Percentiles rank a stretch among this genome's conserved stretches.
phyloP scores from a whole-genome alignment of 2,888 invertebrate species.

The Apotomis turbidana region DNA sequence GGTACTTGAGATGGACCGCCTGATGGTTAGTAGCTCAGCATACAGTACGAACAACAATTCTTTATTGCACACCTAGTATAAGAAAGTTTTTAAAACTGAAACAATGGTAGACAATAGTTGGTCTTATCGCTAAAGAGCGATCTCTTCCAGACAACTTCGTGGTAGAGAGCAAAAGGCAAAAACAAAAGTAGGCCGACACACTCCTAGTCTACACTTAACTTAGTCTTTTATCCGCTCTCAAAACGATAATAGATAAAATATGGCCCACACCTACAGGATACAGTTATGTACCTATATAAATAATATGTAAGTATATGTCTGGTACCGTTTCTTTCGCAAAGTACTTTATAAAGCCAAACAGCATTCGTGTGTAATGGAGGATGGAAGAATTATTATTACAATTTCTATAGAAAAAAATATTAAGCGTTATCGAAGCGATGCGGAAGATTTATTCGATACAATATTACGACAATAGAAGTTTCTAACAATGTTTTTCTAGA shows the following conservation, averaged over 20 bases:
- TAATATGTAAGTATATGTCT: background rate
- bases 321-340: conserved; percentile 26
- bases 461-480: conserved; percentile 43
- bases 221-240: background rate
- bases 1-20: background rate
- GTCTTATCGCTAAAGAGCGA: too few relatives aligned
- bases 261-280: background rate
- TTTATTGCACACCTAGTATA: too few relatives aligned
- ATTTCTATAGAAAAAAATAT: conserved; percentile 59
- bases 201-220: background rate
- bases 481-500: conserved; percentile 29
- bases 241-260: conserved; percentile 8
- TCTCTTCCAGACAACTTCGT: too few relatives aligned
- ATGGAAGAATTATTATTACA: conserved; percentile 69
- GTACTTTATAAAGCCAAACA: conserved; percentile 48
- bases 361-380: conserved; percentile 64
- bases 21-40: background rate
- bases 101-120: too few relatives aligned
- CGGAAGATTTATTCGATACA: conserved; percentile 56
- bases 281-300: background rate
- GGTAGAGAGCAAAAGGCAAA: too few relatives aligned
- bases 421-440: conserved; percentile 52
- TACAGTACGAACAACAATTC: too few relatives aligned
- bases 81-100: too few relatives aligned
- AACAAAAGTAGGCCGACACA: too few relatives aligned